Evolutionary conservation across 2,888 invertebrate species (phyloP).

Genomic region (Nyleta sp.): DNA sequence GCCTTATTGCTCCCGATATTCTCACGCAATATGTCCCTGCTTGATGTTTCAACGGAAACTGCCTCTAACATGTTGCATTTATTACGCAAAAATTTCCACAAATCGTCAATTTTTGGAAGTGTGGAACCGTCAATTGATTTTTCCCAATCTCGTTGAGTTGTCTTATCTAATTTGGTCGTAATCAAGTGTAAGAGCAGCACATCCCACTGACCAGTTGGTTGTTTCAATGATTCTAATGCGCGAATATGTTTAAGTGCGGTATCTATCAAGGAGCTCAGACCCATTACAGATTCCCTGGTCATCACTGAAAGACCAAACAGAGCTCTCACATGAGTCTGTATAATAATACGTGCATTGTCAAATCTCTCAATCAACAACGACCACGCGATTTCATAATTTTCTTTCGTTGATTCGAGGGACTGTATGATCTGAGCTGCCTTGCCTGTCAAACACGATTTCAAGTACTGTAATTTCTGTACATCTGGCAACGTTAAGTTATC

Average conservation of each 20-base stretch:
- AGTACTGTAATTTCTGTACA: no score
- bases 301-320: conserved; percentile 32
- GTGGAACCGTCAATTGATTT: conserved; percentile 1
- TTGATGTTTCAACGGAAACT: neutral
- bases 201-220: conserved; percentile 22
- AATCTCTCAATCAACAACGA: conserved; percentile 6
- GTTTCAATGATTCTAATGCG: conserved; percentile 21
- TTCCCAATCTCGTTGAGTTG: conserved; percentile 28
- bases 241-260: conserved; percentile 26
- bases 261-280: conserved; percentile 15
- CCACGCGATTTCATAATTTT: conserved; percentile 41
- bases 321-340: conserved; percentile 29
- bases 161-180: conserved; percentile 21
- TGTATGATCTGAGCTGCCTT: conserved; percentile 38
- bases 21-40: neutral
- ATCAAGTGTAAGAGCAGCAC: conserved; percentile 22
- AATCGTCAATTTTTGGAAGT: neutral
- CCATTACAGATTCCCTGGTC: conserved; percentile 21
- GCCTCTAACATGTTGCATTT: conserved; percentile 14
- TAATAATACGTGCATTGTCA: conserved; percentile 31
- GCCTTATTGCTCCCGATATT: no score
- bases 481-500: no score
- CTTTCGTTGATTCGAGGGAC: conserved; percentile 25
- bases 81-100: conserved; percentile 16
- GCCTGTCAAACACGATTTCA: conserved; percentile 24